These are phyloP conservation scores for Heliconius hewitsoni DNA, from an alignment of 1,140 invertebrate species.

Conservation along the genomic window DNA sequence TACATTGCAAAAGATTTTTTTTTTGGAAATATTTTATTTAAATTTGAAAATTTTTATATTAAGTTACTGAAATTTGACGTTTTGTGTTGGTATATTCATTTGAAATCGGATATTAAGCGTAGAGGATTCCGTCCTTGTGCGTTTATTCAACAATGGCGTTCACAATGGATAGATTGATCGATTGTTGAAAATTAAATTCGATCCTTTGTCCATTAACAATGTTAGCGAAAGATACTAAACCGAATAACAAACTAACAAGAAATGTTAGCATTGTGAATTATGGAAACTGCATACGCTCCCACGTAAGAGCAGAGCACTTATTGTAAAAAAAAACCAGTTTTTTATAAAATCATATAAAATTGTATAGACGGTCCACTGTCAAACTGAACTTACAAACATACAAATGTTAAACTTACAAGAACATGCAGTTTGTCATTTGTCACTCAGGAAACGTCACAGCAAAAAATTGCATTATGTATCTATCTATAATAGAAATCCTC, in stretches of 20 bases:
- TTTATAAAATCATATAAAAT: not conserved
- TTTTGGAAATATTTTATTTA: not conserved
- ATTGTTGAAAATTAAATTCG: constrained; percentile 37
- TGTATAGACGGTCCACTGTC: too few relatives aligned
- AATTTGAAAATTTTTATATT: not conserved
- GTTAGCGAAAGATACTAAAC: not conserved
- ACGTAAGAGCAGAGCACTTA: too few relatives aligned
- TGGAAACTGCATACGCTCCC: not conserved
- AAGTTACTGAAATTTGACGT: not conserved
- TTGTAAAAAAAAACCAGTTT: not conserved
- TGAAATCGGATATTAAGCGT: not conserved
- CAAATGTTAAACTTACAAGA: too few relatives aligned
- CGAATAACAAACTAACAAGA: not conserved
- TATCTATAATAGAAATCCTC: too few relatives aligned
- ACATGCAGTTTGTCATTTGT: too few relatives aligned
- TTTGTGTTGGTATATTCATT: not conserved
- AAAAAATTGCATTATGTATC: too few relatives aligned
- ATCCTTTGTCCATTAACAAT: constrained; percentile 17
- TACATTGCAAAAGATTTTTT: not conserved
- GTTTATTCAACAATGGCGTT: constrained; percentile 20
- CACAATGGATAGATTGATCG: constrained; percentile 27
- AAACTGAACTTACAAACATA: too few relatives aligned
- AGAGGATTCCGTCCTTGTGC: constrained; percentile 24
- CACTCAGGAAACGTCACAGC: too few relatives aligned
- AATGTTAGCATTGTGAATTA: not conserved